Evolutionary conservation across 2,888 invertebrate species (phyloP), one percentile per base, ranked within the genome.

Genomic region (Zygaena filipendulae): DNA sequence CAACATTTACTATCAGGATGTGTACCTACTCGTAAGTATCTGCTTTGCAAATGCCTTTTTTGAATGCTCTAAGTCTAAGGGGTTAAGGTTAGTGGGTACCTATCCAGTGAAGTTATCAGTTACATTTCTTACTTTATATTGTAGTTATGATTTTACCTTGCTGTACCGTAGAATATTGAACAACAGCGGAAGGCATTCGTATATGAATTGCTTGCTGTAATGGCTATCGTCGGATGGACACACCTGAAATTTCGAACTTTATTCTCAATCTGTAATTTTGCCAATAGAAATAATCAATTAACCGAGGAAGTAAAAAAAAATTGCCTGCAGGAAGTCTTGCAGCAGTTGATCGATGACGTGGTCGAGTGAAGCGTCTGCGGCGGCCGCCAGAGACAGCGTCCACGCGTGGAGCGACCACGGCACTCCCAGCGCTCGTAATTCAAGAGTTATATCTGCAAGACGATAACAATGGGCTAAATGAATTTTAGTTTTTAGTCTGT

Each of bases 371-470:
- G 91, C 85, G 39, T 93, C 92, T 29, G 94, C 92, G 0, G 95
- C 94, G 0, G 92, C 92, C 1, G 91, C 89, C 16, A 95, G 68
- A 0, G 93, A 92, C 52, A 92, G 86, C 82, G 92, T 92, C 95
- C 95, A 96, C 43, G 93, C 93, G 59, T 95, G 93, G 12, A 95
- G 66, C 0, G 93, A 94, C 95, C 95, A 96, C 3, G 92, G 89
- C 7, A 95, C 90, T 13, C 94, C 92, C 27, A 94, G 69, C 20
- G 91, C 88, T 32, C 94, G 84, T 16, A 96, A 81, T 56, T 95
- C 95, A 49, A 95, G 82, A 0, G 95, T 94, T 41, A 95, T 91
- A 54, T 95, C 95, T 87, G 52, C 2, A 42, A n/a, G n/a, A n/a
- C n/a, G n/a, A n/a, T n/a, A n/a, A n/a, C n/a, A n/a, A n/a, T n/a